These are phyloP conservation scores for Drosophila setosimentum DNA, from an alignment of 2,888 invertebrate species.

Conservation along the genomic window DNA sequence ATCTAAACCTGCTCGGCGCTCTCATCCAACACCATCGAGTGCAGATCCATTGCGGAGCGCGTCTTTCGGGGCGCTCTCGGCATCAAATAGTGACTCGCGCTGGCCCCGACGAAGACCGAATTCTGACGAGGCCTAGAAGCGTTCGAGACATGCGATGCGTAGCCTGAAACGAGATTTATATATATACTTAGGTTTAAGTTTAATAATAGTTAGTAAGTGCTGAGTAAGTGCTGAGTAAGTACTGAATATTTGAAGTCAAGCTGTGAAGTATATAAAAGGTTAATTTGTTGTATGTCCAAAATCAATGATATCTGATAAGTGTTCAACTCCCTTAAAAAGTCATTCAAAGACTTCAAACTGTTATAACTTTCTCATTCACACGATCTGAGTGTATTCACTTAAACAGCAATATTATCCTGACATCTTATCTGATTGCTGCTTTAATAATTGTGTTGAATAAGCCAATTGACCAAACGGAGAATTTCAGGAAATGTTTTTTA, in stretches of 20 bases:
- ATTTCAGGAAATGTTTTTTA: background rate
- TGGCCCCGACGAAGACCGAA: conserved; percentile 93
- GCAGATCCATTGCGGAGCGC: conserved; percentile 93
- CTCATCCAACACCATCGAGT: conserved; percentile 88
- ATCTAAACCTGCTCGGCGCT: conserved; percentile 81
- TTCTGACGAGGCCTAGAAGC: conserved; percentile 89
- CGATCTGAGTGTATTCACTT: background rate
- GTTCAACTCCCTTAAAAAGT: too few species aligned
- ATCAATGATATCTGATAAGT: too few species aligned
- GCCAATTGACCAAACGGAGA: background rate
- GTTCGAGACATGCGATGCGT: conserved; percentile 74
- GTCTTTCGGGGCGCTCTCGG: conserved; percentile 91
- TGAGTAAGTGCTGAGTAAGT: too few species aligned
- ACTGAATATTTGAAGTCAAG: background rate
- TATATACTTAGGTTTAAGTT: background rate
- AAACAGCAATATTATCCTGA: background rate
- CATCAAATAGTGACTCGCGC: conserved; percentile 87
- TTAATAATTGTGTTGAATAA: background rate
- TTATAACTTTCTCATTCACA: background rate
- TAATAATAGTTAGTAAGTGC: too few species aligned
- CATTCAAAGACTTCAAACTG: background rate
- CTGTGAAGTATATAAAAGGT: background rate
- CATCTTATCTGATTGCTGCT: background rate
- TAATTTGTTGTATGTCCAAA: too few species aligned
- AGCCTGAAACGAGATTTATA: conserved; percentile 84